Base-by-base conservation (phyloP, 1,140 invertebrate species). In the Meteorus sp. region DNA sequence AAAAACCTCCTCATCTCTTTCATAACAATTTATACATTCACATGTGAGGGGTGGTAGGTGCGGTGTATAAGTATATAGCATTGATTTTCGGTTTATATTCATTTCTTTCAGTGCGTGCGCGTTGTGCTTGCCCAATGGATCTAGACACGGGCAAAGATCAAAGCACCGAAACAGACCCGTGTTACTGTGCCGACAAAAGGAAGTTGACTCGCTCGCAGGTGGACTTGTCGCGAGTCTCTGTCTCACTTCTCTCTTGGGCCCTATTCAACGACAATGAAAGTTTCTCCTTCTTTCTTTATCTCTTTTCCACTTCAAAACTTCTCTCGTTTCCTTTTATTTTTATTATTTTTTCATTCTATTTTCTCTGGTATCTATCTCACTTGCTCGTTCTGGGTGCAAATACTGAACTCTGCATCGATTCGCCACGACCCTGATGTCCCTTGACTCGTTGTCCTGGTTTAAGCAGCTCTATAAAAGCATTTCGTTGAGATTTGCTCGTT, bases 151-250 rank as follows among this genome's bases (percentile, higher is more conserved):
- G 20, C n/a, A 48, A 57, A 48, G 44, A 57, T 48, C 31, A 57
- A 57, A 57, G 44, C 27, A 47, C 43, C 43, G 44, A 57, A 57
- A 57, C 44, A 39, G 29, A 48, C 55, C 27, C 33, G 50, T 39
- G 44, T 48, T 39, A 37, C 13, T 5, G 27, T 25, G 37, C 51
- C 55, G 55, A 57, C 55, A 57, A 57, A 57, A 56, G 54, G 15
- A 15, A 53, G 37, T 53, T 19, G 22, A 48, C 29, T 48, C n/a
- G 54, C 25, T 56, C 44, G 55, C 55, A 57, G 55, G 55, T 57
- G 55, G 31, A 57, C 53, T 44, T 56, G 53, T 56, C 53, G 53
- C 53, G 37, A 56, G 53, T 56, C 17, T 29, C 23, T 25, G 37
- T 55, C 39, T 44, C 31, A 29, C 15, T 23, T 41, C 23, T 41